These are phyloP conservation scores for Drosophila kikkawai DNA, from an alignment of 1,140 invertebrate species.

Conservation along the genomic window DNA sequence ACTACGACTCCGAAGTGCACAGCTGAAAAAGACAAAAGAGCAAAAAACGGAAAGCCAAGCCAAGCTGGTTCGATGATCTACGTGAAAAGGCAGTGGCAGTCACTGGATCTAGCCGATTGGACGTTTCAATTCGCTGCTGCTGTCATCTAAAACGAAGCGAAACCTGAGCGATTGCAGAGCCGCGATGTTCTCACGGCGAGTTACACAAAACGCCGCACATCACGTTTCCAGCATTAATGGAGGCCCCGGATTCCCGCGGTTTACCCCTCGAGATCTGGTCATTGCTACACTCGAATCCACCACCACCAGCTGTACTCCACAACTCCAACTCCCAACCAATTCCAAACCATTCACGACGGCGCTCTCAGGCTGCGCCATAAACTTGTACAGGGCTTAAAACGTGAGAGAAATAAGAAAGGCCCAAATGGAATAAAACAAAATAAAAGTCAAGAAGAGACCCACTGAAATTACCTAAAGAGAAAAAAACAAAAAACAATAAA, in stretches of 20 bases:
- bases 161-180: conserved; percentile 66
- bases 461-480: conserved; percentile 56
- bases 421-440: conserved; percentile 41
- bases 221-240: conserved; percentile 75
- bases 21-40: conserved; percentile 27
- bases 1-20: conserved; percentile 8
- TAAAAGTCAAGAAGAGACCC: conserved; percentile 33
- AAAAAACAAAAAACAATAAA: conserved; percentile 49
- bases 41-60: conserved; percentile 27
- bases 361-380: conserved; percentile 68
- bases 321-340: conserved; percentile 6
- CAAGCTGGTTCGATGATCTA: conserved; percentile 52
- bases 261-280: background rate
- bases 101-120: conserved; percentile 19
- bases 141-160: conserved; percentile 64
- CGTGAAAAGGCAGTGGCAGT: conserved; percentile 12
- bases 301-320: conserved; percentile 1
- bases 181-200: conserved; percentile 77
- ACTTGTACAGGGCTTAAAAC: conserved; percentile 65
- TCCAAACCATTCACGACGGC: conserved; percentile 56
- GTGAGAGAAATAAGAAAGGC: conserved; percentile 77
- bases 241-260: background rate
- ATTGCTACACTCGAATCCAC: conserved; percentile 9
- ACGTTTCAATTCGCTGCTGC: conserved; percentile 40
- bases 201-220: conserved; percentile 82